phyloP scores from a whole-genome alignment of 2,888 invertebrate genomes.

The Drosophila villosipedis region DNA sequence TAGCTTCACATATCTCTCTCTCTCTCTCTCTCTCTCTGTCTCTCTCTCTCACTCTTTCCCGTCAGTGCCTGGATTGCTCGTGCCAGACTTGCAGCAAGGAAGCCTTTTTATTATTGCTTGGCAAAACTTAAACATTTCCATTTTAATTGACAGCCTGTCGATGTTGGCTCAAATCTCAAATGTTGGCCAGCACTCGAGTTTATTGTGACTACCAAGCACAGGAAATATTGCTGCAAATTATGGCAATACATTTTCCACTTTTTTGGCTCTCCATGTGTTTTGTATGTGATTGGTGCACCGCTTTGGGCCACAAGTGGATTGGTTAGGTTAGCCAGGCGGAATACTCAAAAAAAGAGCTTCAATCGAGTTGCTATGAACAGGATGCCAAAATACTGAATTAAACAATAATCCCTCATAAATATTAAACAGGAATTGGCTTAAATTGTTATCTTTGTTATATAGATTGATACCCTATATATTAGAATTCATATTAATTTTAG shows the following conservation, averaged over 20 bases:
- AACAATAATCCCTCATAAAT: not conserved
- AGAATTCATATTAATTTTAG: not conserved
- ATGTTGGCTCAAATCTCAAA: slow-evolving; percentile 63
- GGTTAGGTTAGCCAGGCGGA: slow-evolving; percentile 1
- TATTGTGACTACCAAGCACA: slow-evolving; percentile 61
- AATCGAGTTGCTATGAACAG: not conserved
- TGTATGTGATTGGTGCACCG: slow-evolving; percentile 17
- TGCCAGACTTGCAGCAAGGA: slow-evolving; percentile 8
- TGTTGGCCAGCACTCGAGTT: slow-evolving; percentile 43
- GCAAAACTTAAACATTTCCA: slow-evolving; percentile 76
- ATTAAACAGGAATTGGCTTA: not conserved
- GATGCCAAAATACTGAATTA: not conserved
- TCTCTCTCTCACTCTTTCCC: not conserved
- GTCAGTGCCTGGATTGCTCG: not conserved
- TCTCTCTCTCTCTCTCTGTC: not conserved
- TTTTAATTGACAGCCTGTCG: slow-evolving; percentile 79
- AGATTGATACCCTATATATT: not conserved
- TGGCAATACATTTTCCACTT: slow-evolving; percentile 20
- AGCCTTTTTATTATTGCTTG: slow-evolving; percentile 55
- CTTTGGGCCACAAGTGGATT: slow-evolving; percentile 30
- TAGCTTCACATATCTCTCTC: not conserved
- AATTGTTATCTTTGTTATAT: not conserved
- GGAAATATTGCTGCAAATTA: slow-evolving; percentile 57
- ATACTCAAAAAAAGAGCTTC: slow-evolving; percentile 15
- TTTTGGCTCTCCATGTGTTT: not conserved